Evolutionary conservation across 2,888 invertebrate genomes (phyloP), one percentile per base, ranked within the genome.

Genomic region (Phortica magna): DNA sequence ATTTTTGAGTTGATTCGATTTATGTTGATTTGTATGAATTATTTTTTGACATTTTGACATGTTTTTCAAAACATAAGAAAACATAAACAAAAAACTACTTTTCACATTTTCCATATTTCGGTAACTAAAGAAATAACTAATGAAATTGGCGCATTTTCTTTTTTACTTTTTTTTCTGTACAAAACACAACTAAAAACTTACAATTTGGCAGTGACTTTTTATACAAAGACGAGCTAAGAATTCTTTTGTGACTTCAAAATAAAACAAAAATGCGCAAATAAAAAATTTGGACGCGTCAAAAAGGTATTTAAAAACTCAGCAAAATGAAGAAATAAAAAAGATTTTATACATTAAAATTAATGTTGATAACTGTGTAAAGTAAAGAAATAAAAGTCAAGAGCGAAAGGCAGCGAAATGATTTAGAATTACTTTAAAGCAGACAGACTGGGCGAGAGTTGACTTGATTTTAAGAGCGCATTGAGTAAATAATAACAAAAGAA

Each of bases 371-470:
- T 42, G 22, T 48, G 53, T 48, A 41, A 31, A 14, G 22, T 41
- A 70, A 43, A 14, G 10, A 17, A 70, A 70, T 6, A 55, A 71
- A 71, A 53, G 42, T 70, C 7, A 70, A 70, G 9, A n/a, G 17
- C 48, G 48, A 70, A 19, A 70, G 17, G 42, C 31, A 31, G 39
- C 31, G 57, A 39, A 41, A 68, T 68, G 64, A 31, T 1, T 31
- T 22, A 41, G 17, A 42, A 12, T 64, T 64, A 42, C 17, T 14
- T 17, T 22, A 53, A 70, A 71, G 70, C 70, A 80, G 74, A 80
- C 78, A 81, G 76, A 76, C 75, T 55, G 22, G 64, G 41, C 42
- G 72, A 71, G 39, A 76, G 64, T 64, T 65, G 57, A 80, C 68
- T 67, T 43, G 19, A 70, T 7, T 17, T 71, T 71, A 17, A 22